Evolutionary conservation across 2,888 invertebrate species (phyloP), one percentile per base, ranked within the genome.

Genomic region (Hemaris fuciformis): DNA sequence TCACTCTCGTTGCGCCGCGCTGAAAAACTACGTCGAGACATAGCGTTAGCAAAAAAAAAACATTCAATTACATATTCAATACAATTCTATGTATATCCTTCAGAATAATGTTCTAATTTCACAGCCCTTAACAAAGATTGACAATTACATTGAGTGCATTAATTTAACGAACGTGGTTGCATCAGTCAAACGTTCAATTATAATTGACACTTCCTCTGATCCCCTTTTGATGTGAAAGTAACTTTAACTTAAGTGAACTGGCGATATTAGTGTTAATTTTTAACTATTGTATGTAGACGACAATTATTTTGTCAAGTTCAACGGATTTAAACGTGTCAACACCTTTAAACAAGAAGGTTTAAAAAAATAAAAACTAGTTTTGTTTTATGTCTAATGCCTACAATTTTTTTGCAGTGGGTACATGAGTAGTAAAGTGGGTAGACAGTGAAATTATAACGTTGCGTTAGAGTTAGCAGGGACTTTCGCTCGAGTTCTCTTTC

Each of bases 11-110:
- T 74, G 72, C 69, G 62, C 7, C 46, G 45, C 57, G 46, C 71
- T 80, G 75, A 81, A 84, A 85, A 84, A 80, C 81, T 70, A 72
- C 71, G 62, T 64, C 61, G 79, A 79, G 82, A 67, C 62, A 80
- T 80, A 84, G 67, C 61, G 81, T 72, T 66, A 65, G 74, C 79
- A 79, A 61, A 75, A 64, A 56, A 25, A 42, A 3, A n/a, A n/a
- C n/a, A n/a, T n/a, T n/a, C n/a, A n/a, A n/a, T n/a, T n/a, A n/a
- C n/a, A 1, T 34, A 2, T 34, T 38, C 13, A 38, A 38, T 0
- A 31, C 6, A 1, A 6, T 31, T n/a, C n/a, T 38, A 2, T n/a
- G n/a, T n/a, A n/a, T n/a, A n/a, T n/a, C n/a, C n/a, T n/a, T n/a
- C n/a, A n/a, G n/a, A n/a, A n/a, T n/a, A n/a, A n/a, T n/a, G n/a